Conservation (phyloP, 2,797 vertebrate genomes). For the Hoplostethus mediterraneus region DNA sequence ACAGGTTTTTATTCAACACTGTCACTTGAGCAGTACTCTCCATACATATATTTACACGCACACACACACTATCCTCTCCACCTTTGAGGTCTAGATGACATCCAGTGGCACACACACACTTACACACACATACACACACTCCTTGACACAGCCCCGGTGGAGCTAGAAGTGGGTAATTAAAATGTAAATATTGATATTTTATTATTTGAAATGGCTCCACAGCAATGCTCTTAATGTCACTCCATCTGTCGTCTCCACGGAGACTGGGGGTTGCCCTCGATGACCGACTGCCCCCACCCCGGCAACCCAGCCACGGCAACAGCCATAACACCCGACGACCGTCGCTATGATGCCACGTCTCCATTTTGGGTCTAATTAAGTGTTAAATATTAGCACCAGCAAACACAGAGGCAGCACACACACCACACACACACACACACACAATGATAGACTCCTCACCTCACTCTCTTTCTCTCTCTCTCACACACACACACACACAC, state of each 20-base stretch:
- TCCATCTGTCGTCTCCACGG: constrained; percentile 98
- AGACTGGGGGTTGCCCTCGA: constrained; percentile 92
- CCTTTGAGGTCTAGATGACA: constrained; percentile 28
- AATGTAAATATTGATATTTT: constrained; percentile 99
- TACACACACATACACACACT: constrained; percentile 84
- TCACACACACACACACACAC: constrained; percentile 42
- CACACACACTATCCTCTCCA: constrained; percentile 70
- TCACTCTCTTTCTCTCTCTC: constrained; percentile 35
- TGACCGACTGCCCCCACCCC: constrained; percentile 70
- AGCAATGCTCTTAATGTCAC: constrained; percentile 98
- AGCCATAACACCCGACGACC: constrained; percentile 54
- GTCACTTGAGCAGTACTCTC: constrained; percentile 42
- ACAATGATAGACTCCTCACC: constrained; percentile 23
- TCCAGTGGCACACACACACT: constrained; percentile 29
- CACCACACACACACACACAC: constrained; percentile 37
- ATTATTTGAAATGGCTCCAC: constrained; percentile 99
- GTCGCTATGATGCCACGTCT: constrained; percentile 58
- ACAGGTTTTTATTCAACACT: neutral
- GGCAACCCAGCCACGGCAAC: constrained; percentile 50
- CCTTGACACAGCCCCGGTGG: constrained; percentile 89
- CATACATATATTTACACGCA: constrained; percentile 30
- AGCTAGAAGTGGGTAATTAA: constrained; percentile 98
- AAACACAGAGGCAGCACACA: constrained; percentile 61
- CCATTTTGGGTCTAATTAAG: constrained; percentile 82
- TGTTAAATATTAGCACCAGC: constrained; percentile 77